These are phyloP conservation scores for Acanthisitta chloris DNA, from an alignment of 2,113 vertebrate species.

Conservation along the genomic window DNA sequence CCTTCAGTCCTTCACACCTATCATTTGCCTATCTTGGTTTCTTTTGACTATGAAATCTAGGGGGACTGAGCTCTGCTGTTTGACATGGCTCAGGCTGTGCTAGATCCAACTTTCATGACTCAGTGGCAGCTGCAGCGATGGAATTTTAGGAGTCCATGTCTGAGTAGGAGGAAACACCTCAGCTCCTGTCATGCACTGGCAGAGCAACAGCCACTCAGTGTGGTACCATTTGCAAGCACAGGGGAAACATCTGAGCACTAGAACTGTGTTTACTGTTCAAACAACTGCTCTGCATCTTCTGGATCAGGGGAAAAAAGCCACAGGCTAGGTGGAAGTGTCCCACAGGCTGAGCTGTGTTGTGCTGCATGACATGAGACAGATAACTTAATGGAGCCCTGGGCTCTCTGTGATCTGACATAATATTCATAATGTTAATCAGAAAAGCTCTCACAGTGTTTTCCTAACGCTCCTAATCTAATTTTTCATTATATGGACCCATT, in stretches of 20 bases:
- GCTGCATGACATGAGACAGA: neutral
- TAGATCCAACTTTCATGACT: neutral
- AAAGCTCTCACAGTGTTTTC: neutral
- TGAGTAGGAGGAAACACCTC: neutral
- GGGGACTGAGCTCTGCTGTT: neutral
- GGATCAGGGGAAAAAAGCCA: neutral
- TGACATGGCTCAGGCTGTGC: neutral
- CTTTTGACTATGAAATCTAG: neutral
- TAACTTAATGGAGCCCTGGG: neutral
- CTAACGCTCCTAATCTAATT: neutral
- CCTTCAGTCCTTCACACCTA: neutral
- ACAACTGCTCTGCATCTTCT: neutral
- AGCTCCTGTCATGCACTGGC: neutral
- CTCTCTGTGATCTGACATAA: neutral
- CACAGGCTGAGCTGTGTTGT: neutral
- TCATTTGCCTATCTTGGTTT: neutral
- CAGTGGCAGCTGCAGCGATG: neutral
- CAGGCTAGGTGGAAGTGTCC: neutral
- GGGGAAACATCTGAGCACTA: neutral
- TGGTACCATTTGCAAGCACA: neutral
- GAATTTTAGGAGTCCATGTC: neutral
- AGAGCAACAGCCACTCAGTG: fast-evolving
- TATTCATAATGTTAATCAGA: neutral
- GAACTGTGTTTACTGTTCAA: neutral
- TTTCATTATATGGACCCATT: neutral